These are phyloP conservation scores for Pardalotus punctatus DNA, from an alignment of 2,113 vertebrate genomes.

Conservation along the genomic window DNA sequence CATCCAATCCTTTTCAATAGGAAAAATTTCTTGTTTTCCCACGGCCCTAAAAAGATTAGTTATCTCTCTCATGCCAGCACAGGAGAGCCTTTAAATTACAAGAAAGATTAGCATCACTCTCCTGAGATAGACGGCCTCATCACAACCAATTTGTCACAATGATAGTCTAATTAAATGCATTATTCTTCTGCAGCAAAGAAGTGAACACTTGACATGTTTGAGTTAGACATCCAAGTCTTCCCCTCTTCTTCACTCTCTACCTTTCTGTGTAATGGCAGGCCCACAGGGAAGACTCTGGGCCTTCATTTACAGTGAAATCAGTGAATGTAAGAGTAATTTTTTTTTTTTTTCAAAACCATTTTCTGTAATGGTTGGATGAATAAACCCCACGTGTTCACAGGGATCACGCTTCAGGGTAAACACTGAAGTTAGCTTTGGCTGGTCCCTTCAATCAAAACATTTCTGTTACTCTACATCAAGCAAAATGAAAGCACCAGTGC, in stretches of 20 bases:
- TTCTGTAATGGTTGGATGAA: conserved; percentile 50
- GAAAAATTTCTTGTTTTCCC: not conserved
- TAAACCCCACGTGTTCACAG: conserved; percentile 30
- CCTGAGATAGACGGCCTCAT: conserved; percentile 59
- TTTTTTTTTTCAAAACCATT: not conserved
- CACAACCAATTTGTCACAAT: conserved; percentile 73
- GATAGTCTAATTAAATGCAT: conserved; percentile 73
- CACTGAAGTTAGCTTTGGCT: conserved; percentile 25
- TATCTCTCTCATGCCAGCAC: conserved; percentile 12
- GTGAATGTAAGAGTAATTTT: not conserved
- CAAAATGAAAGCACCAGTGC: conserved; percentile 15
- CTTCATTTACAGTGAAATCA: conserved; percentile 41
- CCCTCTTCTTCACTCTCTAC: not conserved
- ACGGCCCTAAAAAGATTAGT: not conserved
- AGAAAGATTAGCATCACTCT: conserved; percentile 63
- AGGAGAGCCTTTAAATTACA: conserved; percentile 63
- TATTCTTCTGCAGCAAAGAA: conserved; percentile 58
- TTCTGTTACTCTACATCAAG: conserved; percentile 18
- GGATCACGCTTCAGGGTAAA: conserved; percentile 35
- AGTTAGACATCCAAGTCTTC: conserved; percentile 16
- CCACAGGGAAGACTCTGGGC: conserved; percentile 37
- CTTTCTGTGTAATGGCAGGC: conserved; percentile 15
- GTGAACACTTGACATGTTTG: conserved; percentile 47
- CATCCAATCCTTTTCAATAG: not conserved
- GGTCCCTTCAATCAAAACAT: conserved; percentile 51